A percentile compares a stretch with the other conserved stretches of the same genome.
These are phyloP conservation scores for Melinaea marsaeus DNA, from an alignment of 2,888 invertebrate species.

Conservation along the genomic window DNA sequence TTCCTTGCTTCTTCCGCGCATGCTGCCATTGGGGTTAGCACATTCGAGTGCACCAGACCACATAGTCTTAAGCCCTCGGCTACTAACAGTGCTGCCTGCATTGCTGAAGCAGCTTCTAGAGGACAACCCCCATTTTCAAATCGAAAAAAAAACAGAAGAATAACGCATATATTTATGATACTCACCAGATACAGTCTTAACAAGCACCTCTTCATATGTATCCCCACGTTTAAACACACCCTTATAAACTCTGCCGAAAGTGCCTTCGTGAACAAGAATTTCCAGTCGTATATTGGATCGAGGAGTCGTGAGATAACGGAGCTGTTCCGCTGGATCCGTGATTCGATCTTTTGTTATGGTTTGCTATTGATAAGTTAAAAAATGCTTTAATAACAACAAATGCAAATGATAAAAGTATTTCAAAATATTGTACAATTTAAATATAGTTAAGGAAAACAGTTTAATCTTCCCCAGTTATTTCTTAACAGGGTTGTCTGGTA, in stretches of 20 bases:
- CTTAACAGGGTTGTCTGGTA: constrained; percentile 18
- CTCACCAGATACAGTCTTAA: constrained; percentile 91
- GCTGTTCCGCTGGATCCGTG: constrained; percentile 79
- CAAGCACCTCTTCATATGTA: constrained; percentile 84
- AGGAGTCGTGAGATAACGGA: constrained; percentile 78
- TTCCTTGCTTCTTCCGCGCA: constrained; percentile 76
- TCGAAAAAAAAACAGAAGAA: constrained; percentile 1
- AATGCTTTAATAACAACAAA: background rate
- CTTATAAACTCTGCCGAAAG: constrained; percentile 91
- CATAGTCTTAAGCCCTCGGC: constrained; percentile 86
- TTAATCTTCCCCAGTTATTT: background rate
- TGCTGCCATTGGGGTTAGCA: constrained; percentile 83
- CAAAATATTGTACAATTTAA: no score
- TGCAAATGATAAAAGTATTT: background rate
- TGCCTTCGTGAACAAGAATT: constrained; percentile 85
- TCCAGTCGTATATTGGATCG: constrained; percentile 80
- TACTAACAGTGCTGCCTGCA: constrained; percentile 83
- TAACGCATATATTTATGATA: constrained; percentile 1
- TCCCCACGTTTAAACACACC: constrained; percentile 82
- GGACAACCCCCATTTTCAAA: background rate
- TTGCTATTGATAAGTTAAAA: constrained; percentile 45
- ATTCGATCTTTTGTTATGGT: constrained; percentile 65
- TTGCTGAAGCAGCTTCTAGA: constrained; percentile 83
- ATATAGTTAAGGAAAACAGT: no score
- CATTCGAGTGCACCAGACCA: constrained; percentile 83